Base-by-base conservation (phyloP, 2,113 vertebrate genomes). In the Phaethon lepturus region DNA sequence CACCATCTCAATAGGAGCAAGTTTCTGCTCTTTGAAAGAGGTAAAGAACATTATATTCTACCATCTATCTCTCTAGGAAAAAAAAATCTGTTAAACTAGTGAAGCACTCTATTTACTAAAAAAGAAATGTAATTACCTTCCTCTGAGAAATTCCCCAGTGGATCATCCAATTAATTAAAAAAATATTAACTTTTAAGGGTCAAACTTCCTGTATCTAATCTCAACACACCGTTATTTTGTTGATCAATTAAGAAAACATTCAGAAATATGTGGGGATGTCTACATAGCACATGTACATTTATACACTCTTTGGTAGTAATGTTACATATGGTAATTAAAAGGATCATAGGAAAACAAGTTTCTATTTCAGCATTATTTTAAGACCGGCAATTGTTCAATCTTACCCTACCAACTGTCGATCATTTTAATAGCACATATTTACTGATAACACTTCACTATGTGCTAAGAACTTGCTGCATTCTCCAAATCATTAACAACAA, bases 101-200 rank as follows among this genome's bases (percentile, higher is more conserved):
- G 56, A 86, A 83, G 33, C 49, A 83, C 38, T 74, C 56, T 33
- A 55, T 86, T 89, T 83, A 56, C 55, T 55, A 62, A 58, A 73
- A 88, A 75, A 88, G 25, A 71, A 78, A 86, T 28, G 13, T 49
- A 86, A 83, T 88, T 89, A 79, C 74, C 80, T 83, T 79, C 71
- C 62, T 87, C 76, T 29, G 49, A 92, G 20, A 50, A 82, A 86
- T 80, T 83, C 72, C 47, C 75, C 15, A 11, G 58, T 49, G 38
- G 31, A 72, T 60, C 58, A 55, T 63, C 40, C 67, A 83, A 89
- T 95, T 93, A 88, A 91, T 79, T 86, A 6, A 87, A 80, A 95
- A 91, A 93, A 93, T 75, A 88, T 80, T 93, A 94, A 86, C 71
- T 71, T 86, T 79, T 53, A 82, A 72, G 60, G 80, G 53, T 86